Conservation (phyloP, 2,888 invertebrate species). For the Dryococelus australis region DNA sequence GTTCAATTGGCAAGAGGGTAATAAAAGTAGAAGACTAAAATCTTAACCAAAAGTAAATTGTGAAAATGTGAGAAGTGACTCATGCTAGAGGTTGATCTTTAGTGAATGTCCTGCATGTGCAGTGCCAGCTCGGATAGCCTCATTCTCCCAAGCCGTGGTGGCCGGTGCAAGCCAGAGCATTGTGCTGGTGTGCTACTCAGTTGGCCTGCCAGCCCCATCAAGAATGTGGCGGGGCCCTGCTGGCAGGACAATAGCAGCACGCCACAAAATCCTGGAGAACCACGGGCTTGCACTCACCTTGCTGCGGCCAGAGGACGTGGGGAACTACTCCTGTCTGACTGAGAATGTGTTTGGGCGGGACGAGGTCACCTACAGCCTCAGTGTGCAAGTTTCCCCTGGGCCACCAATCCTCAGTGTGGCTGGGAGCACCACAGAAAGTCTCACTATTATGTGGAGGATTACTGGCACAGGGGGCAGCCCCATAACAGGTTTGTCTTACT, state of each 20-base stretch:
- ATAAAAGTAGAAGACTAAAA: no score
- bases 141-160: conserved; percentile 17
- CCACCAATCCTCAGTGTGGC: conserved; percentile 68
- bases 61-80: no score
- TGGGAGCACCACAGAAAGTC: conserved; percentile 75
- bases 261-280: conserved; percentile 51
- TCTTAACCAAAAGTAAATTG: no score
- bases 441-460: conserved; percentile 71
- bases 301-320: conserved; percentile 53
- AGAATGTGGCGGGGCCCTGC: conserved; percentile 56
- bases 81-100: no score
- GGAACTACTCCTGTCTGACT: conserved; percentile 80
- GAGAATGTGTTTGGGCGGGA: conserved; percentile 85
- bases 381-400: conserved; percentile 72
- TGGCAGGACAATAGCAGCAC: conserved; percentile 22
- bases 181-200: neutral
- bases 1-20: no score
- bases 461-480: conserved; percentile 65
- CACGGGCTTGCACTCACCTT: conserved; percentile 53
- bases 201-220: conserved; percentile 49
- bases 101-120: conserved; percentile 26
- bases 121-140: conserved; percentile 23
- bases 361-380: conserved; percentile 76
- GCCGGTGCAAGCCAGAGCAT: conserved; percentile 5
- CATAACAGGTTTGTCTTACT: conserved; percentile 61